Conservation (phyloP, 2,797 vertebrate genomes). For the Acrocephalus scirpaceus region DNA sequence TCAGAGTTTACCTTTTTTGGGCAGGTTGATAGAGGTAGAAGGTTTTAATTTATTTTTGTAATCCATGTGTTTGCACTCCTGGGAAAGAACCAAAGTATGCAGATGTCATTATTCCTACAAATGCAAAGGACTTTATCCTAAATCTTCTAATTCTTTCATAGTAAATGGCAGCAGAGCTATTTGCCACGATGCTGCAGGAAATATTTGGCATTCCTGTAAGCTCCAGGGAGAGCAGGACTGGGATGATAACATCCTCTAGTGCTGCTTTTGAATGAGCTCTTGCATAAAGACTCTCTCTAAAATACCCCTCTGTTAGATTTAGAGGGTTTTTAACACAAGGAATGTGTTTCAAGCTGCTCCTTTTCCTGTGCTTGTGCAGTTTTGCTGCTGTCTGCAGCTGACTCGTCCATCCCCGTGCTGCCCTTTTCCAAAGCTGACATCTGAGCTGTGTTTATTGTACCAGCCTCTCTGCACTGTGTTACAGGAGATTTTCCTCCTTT, state of each 20-base stretch:
- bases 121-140: constrained; percentile 29
- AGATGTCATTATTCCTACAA: not conserved
- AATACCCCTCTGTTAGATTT: not conserved
- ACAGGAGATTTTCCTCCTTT: not conserved
- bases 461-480: not conserved
- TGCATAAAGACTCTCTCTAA: not conserved
- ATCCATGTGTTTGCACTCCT: not conserved
- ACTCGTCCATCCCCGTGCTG: not conserved
- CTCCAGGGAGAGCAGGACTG: constrained; percentile 32
- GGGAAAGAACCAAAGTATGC: not conserved
- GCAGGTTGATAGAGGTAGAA: constrained; percentile 17
- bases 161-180: not conserved
- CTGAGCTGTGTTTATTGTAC: not conserved
- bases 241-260: constrained; percentile 29
- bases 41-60: constrained; percentile 3
- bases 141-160: constrained; percentile 16
- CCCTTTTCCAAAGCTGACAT: not conserved
- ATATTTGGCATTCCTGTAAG: constrained; percentile 43
- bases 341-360: not conserved
- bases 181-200: constrained; percentile 34
- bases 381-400: not conserved
- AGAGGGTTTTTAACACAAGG: not conserved
- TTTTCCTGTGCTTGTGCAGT: not conserved
- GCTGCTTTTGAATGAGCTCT: constrained; percentile 27
- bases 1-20: constrained; percentile 56